phyloP scores from a whole-genome alignment of 2,797 vertebrate genomes.

The Mus minutoides region DNA sequence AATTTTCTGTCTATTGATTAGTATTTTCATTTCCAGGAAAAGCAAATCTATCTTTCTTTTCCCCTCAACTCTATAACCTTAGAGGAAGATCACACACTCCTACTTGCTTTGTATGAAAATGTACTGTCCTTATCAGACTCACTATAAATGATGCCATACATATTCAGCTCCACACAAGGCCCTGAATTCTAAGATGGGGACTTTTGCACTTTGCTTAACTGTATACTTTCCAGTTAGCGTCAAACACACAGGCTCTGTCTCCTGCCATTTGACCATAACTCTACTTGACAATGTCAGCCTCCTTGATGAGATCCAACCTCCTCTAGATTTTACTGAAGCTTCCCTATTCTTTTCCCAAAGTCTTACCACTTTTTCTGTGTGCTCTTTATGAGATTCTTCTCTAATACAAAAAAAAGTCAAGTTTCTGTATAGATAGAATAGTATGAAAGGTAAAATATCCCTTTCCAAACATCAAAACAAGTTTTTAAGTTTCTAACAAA shows the following conservation, averaged over 20 bases:
- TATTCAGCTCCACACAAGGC: not conserved
- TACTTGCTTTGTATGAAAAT: not conserved
- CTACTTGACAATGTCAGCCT: not conserved
- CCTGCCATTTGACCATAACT: conserved; percentile 15
- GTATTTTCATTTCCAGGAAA: conserved; percentile 42
- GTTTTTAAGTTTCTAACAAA: not conserved
- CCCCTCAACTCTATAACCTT: not conserved
- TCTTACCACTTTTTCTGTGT: not conserved
- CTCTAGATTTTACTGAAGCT: not conserved
- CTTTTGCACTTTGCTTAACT: not conserved
- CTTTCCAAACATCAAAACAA: conserved; percentile 10
- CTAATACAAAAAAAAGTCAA: conserved; percentile 25
- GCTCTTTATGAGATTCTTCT: not conserved
- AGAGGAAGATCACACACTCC: not conserved
- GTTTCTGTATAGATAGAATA: conserved; percentile 21
- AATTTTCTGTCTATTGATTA: conserved; percentile 26
- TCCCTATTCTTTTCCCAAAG: not conserved
- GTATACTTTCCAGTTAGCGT: not conserved
- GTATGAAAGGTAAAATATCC: not conserved
- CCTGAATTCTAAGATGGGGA: not conserved
- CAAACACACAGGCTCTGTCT: not conserved
- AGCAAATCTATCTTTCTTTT: conserved; percentile 36
- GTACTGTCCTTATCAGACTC: not conserved
- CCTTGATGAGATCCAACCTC: not conserved
- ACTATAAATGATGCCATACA: not conserved